phyloP scores from a whole-genome alignment of 2,113 vertebrate species.

The Syngnathoides biaculeatus region DNA sequence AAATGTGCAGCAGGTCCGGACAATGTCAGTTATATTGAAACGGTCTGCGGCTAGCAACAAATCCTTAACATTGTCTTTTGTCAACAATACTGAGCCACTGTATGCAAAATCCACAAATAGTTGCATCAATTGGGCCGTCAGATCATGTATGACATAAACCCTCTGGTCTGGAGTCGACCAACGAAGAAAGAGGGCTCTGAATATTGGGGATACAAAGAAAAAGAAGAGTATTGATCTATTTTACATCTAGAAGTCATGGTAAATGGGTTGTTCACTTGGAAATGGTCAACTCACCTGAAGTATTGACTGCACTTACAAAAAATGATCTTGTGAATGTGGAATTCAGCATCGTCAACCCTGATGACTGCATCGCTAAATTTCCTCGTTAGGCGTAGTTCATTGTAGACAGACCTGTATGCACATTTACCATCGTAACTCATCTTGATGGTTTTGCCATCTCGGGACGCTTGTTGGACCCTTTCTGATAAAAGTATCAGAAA shows the following conservation, averaged over 20 bases:
- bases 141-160: slow-evolving; percentile 12
- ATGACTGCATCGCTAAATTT: slow-evolving; percentile 26
- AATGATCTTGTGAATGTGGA: slow-evolving; percentile 28
- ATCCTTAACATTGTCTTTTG: slow-evolving; percentile 65
- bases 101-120: slow-evolving; percentile 51
- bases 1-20: slow-evolving; percentile 73
- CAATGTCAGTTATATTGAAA: slow-evolving; percentile 72
- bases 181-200: slow-evolving; percentile 19
- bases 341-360: slow-evolving; percentile 17
- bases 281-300: slow-evolving; percentile 29
- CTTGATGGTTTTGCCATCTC: slow-evolving; percentile 5
- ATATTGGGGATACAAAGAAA: not conserved
- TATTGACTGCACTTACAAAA: slow-evolving; percentile 32
- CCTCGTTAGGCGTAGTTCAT: slow-evolving; percentile 15
- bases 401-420: slow-evolving; percentile 7
- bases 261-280: too few relatives aligned
- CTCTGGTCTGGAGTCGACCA: slow-evolving; percentile 16
- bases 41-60: slow-evolving; percentile 77
- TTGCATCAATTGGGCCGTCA: slow-evolving; percentile 25
- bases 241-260: not conserved
- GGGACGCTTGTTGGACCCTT: not conserved
- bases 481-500: not conserved
- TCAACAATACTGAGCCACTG: slow-evolving; percentile 52
- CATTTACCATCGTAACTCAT: slow-evolving; percentile 5
- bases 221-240: not conserved